These are phyloP conservation scores for Orbicella faveolata DNA, from an alignment of 64 coral and sea anemone species.

Conservation along the genomic window DNA sequence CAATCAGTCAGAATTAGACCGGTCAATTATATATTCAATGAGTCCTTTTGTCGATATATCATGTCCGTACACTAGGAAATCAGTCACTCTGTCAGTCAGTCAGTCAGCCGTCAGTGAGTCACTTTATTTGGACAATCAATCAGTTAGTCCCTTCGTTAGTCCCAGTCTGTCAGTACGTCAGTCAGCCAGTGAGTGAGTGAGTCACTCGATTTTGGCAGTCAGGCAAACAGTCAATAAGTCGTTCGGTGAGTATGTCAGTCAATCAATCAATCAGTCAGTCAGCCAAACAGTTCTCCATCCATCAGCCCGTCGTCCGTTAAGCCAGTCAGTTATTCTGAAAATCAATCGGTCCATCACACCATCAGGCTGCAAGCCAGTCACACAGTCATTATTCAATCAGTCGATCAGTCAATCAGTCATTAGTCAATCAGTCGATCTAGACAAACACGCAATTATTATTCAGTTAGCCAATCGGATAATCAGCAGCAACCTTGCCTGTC, in stretches of 20 bases:
- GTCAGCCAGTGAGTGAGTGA: neutral
- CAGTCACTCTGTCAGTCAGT: neutral
- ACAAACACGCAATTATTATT: too few species aligned
- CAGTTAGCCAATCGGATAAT: too few species aligned
- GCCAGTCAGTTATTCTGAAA: neutral
- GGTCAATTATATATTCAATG: neutral
- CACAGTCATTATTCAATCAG: too few species aligned
- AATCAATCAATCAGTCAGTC: neutral
- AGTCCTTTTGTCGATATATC: neutral
- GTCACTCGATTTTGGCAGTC: neutral
- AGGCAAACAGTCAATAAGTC: neutral
- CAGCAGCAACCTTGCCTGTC: too few species aligned
- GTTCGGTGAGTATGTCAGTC: neutral
- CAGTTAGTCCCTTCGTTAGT: neutral
- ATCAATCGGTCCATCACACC: too few species aligned
- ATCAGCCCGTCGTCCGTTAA: neutral
- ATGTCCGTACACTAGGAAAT: neutral
- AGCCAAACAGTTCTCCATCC: neutral
- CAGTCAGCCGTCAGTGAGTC: neutral
- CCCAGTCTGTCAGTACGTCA: neutral
- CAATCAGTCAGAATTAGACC: neutral
- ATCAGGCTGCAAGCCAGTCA: too few species aligned
- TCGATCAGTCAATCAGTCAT: too few species aligned
- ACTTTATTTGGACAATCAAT: neutral
- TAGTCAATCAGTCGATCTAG: too few species aligned